Percentiles rank a stretch among this genome's conserved stretches.
Conservation (phyloP, 2,113 vertebrate species). For the Pseudopipra pipra region DNA sequence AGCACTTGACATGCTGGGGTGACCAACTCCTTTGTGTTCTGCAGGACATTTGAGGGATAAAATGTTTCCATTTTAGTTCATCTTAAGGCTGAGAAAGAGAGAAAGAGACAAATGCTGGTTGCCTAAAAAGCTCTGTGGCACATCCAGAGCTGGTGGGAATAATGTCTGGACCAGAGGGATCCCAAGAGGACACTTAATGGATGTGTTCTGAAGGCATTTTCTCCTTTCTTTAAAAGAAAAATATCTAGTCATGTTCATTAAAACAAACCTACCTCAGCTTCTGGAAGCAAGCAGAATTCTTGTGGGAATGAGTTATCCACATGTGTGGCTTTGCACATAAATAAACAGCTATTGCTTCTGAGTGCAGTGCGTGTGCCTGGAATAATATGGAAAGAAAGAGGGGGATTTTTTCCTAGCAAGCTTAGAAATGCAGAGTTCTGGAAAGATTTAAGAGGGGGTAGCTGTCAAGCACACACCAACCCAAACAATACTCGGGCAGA, state of each 20-base stretch:
- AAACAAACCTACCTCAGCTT: background rate
- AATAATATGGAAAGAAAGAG: slow-evolving; percentile 1
- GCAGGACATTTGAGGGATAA: background rate
- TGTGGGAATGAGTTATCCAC: background rate
- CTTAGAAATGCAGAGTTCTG: slow-evolving; percentile 6
- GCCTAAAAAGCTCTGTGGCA: background rate
- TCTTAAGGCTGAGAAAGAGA: background rate
- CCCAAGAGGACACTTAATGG: background rate
- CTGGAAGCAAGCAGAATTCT: background rate
- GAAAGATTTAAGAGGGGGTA: slow-evolving; percentile 8
- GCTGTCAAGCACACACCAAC: slow-evolving; percentile 40
- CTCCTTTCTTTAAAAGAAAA: background rate
- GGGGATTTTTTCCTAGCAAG: background rate
- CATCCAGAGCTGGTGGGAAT: background rate
- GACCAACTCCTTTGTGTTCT: background rate
- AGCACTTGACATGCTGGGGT: background rate
- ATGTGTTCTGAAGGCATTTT: background rate
- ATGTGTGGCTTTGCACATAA: slow-evolving; percentile 30
- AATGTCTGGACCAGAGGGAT: background rate
- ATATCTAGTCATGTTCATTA: background rate
- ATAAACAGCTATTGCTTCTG: slow-evolving; percentile 47
- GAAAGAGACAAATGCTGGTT: background rate
- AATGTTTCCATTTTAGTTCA: background rate
- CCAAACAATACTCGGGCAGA: slow-evolving; percentile 39
- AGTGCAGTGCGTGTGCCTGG: slow-evolving; percentile 35